A percentile compares a stretch with the other conserved stretches of the same genome.
Evolutionary conservation across 2,888 invertebrate genomes (phyloP).

Genomic region (Dorcus parallelipipedus): DNA sequence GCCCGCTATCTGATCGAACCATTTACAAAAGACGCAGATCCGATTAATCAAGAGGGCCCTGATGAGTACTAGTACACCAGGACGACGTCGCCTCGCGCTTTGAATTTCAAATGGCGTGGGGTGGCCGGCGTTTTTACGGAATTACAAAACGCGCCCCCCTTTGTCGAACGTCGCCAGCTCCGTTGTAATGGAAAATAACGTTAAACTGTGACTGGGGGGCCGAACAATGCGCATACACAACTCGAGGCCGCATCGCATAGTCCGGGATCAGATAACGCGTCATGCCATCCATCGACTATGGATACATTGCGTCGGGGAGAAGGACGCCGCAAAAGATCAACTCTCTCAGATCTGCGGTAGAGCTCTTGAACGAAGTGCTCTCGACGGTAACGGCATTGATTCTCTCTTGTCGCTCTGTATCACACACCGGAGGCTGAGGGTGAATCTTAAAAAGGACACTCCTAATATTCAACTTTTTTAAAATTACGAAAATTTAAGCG

Average conservation of each 20-base stretch:
- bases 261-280: slow-evolving; percentile 14
- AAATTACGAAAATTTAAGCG: too few species aligned
- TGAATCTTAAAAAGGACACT: too few species aligned
- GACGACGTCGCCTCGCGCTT: slow-evolving; percentile 36
- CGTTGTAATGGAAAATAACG: slow-evolving; percentile 38
- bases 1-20: slow-evolving; percentile 27
- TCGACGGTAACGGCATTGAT: slow-evolving; percentile 5
- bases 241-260: slow-evolving; percentile 11
- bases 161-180: slow-evolving; percentile 23
- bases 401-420: too few species aligned
- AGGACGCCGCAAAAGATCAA: slow-evolving; percentile 9
- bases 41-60: slow-evolving; percentile 27
- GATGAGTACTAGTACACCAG: slow-evolving; percentile 13
- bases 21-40: slow-evolving; percentile 27
- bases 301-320: not conserved
- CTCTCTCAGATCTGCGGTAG: slow-evolving; percentile 5
- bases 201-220: slow-evolving; percentile 33
- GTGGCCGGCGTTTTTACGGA: slow-evolving; percentile 31
- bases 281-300: not conserved
- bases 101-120: slow-evolving; percentile 41
- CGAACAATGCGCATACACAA: slow-evolving; percentile 8
- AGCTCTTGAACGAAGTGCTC: slow-evolving; percentile 13
- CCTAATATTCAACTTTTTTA: too few species aligned
- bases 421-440: too few species aligned
- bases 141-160: slow-evolving; percentile 32